These are phyloP conservation scores for Chelon labrosus DNA, from an alignment of 2,797 vertebrate species.

Conservation along the genomic window DNA sequence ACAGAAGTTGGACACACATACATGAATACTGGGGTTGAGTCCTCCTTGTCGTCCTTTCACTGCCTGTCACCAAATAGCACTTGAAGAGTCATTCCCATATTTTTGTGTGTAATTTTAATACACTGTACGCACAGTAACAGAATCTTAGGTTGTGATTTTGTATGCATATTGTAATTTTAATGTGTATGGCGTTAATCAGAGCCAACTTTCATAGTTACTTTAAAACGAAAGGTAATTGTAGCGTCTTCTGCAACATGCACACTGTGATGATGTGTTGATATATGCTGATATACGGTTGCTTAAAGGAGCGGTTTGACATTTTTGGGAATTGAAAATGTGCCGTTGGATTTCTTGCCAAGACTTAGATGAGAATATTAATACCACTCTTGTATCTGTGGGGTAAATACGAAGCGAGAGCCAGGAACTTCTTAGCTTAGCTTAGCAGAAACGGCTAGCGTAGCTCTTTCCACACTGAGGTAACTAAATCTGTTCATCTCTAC, in stretches of 20 bases:
- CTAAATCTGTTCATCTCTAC: no score
- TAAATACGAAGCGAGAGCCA: no score
- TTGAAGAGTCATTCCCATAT: slow-evolving; percentile 38
- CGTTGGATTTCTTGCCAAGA: not conserved
- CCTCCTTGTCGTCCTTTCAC: slow-evolving; percentile 34
- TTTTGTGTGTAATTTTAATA: slow-evolving; percentile 34
- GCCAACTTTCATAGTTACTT: slow-evolving; percentile 34
- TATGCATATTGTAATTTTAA: slow-evolving; percentile 51
- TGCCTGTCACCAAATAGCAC: slow-evolving; percentile 55
- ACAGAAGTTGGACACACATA: slow-evolving; percentile 46
- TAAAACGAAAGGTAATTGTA: slow-evolving; percentile 28
- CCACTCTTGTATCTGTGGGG: no score
- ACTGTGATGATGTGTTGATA: slow-evolving; percentile 28
- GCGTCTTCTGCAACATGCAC: slow-evolving; percentile 9
- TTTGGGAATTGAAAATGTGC: not conserved
- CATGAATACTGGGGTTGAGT: slow-evolving; percentile 53
- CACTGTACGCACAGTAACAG: slow-evolving; percentile 50
- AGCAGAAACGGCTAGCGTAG: no score
- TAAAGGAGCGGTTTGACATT: slow-evolving; percentile 1
- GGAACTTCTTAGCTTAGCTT: no score
- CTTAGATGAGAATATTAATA: not conserved
- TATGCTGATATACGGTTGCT: slow-evolving; percentile 7
- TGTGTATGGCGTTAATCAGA: slow-evolving; percentile 35
- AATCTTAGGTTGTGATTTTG: slow-evolving; percentile 53
- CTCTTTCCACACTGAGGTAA: no score